Base-by-base conservation (phyloP, 1,140 invertebrate species). In the Dolichoris vasculosae region DNA sequence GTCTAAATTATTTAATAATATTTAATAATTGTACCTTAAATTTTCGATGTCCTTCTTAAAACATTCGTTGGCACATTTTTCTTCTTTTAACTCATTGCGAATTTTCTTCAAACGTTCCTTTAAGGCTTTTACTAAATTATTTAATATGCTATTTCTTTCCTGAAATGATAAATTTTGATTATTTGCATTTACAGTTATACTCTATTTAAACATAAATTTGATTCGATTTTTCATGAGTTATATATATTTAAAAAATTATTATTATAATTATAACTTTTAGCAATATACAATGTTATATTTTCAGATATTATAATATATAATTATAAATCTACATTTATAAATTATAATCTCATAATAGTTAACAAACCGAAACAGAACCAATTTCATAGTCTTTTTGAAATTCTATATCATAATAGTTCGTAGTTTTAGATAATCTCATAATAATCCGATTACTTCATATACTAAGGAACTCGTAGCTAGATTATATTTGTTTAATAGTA, bases 131-230 rank as follows among this genome's bases (percentile, higher is more conserved):
- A 86, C 59, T 11, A 86, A 73, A 20, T 75, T 85, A 20, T n/a
- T 76, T 51, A 88, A 32, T n/a, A 86, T 82, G 4, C 83, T 64
- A 4, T 84, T 81, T 35, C 86, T 30, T 26, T 48, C 38, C 76
- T 64, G 35, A 46, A 73, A 9, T 48, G 46, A 75, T 48, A 43
- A 43, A 46, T 84, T 64, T 75, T 82, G 59, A 84, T 82, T 81
- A 51, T 48, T 40, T 59, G 2, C 23, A 43, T 20, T 20, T 0
- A 26, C 38, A 38, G 43, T n/a, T 26, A 73, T 38, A 17, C 43
- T 43, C 38, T 32, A 40, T 73, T 20, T 73, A 59, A 7, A 40
- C 6, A 6, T 43, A 40, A 73, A n/a, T n/a, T 26, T 43, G 32
- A 8, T 23, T 26, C 4, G 9, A 43, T n/a, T n/a, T 43, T n/a